phyloP scores from a whole-genome alignment of 2,888 invertebrate genomes.

The Germaria angustata region DNA sequence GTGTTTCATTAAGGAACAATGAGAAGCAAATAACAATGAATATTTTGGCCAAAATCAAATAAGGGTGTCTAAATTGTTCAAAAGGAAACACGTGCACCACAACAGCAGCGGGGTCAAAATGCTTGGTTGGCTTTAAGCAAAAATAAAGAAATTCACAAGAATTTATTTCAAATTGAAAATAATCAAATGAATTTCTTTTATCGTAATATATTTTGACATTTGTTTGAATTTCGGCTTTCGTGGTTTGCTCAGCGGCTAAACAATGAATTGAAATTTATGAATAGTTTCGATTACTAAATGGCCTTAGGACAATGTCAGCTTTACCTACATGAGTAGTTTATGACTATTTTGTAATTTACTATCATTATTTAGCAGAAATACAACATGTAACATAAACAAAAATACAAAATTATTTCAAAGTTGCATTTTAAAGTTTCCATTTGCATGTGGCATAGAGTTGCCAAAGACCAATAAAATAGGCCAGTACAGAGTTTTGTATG shows the following conservation, averaged over 20 bases:
- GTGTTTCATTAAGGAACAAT: slow-evolving; percentile 52
- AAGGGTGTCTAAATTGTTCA: slow-evolving; percentile 30
- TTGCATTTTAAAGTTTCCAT: slow-evolving; percentile 16
- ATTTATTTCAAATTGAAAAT: not conserved
- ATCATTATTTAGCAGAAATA: slow-evolving; percentile 52
- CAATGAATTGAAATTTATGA: slow-evolving; percentile 64
- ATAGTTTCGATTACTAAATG: slow-evolving; percentile 66
- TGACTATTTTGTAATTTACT: slow-evolving; percentile 62
- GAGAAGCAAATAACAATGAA: slow-evolving; percentile 14
- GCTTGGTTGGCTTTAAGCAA: slow-evolving; percentile 48
- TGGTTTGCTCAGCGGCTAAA: slow-evolving; percentile 16
- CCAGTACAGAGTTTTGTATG: not conserved
- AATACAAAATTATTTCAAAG: slow-evolving; percentile 2
- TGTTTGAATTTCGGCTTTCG: slow-evolving; percentile 29
- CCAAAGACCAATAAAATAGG: not conserved
- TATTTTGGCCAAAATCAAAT: slow-evolving; percentile 14
- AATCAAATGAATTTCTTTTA: slow-evolving; percentile 12
- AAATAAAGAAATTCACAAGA: slow-evolving; percentile 56
- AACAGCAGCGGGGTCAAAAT: slow-evolving; percentile 20
- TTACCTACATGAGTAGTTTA: slow-evolving; percentile 64
- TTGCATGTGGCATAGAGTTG: not conserved
- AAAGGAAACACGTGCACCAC: slow-evolving; percentile 54
- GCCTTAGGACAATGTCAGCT: slow-evolving; percentile 62
- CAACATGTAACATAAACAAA: slow-evolving; percentile 29
- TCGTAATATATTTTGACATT: slow-evolving; percentile 41